A percentile compares a stretch with the other conserved stretches of the same genome.
These are phyloP conservation scores for Antennarius striatus DNA, from an alignment of 2,113 vertebrate species.

Conservation along the genomic window DNA sequence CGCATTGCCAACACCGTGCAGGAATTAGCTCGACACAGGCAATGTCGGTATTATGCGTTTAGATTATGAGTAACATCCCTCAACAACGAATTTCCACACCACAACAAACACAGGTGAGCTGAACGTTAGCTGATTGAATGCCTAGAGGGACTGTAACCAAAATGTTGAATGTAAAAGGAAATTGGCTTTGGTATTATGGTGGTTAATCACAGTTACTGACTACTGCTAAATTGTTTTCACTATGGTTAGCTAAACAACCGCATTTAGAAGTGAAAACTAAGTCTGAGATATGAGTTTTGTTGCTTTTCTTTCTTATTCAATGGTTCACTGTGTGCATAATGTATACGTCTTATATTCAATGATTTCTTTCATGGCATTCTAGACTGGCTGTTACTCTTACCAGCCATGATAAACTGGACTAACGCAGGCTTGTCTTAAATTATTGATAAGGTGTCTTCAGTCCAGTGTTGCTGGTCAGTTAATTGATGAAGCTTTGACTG, in stretches of 20 bases:
- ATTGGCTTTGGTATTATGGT: neutral
- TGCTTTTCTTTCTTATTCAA: too few relatives aligned
- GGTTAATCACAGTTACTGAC: constrained; percentile 1
- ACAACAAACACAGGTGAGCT: constrained; percentile 65
- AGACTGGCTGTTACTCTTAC: neutral
- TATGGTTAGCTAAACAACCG: neutral
- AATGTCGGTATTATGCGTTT: constrained; percentile 46
- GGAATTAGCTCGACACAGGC: constrained; percentile 51
- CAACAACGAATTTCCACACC: constrained; percentile 30
- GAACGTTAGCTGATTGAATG: constrained; percentile 18
- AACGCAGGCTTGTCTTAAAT: constrained; percentile 16
- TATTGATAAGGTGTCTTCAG: constrained; percentile 9
- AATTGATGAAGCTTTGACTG: neutral
- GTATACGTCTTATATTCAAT: too few relatives aligned
- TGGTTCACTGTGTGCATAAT: too few relatives aligned
- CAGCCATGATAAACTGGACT: constrained; percentile 11
- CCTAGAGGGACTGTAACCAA: neutral
- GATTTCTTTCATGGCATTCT: too few relatives aligned
- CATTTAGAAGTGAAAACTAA: neutral
- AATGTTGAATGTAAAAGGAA: neutral
- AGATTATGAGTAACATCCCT: constrained; percentile 54
- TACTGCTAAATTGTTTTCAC: neutral
- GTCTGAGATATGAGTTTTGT: too few relatives aligned
- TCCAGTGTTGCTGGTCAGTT: constrained; percentile 18
- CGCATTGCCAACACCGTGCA: constrained; percentile 49